Conservation (phyloP, 2,888 invertebrate genomes). For the Apamea monoglypha region DNA sequence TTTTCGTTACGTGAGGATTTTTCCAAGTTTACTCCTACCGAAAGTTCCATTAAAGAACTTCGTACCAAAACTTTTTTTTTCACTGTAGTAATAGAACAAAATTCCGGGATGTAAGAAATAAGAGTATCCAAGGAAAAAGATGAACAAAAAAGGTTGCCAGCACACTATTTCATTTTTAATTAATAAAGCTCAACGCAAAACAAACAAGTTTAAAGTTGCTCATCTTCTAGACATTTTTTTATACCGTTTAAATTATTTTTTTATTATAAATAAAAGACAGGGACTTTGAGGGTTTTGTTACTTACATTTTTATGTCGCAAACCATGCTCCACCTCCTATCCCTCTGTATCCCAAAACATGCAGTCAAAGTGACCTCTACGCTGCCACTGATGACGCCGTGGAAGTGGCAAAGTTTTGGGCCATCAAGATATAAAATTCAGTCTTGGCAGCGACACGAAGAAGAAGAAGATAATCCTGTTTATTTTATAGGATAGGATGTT, state of each 20-base stretch:
- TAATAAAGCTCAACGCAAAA: slow-evolving; percentile 15
- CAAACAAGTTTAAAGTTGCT: slow-evolving; percentile 12
- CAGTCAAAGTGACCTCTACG: too few relatives aligned
- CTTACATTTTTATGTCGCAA: not conserved
- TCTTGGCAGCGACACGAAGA: too few relatives aligned
- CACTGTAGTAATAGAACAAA: not conserved
- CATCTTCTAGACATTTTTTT: slow-evolving; percentile 14
- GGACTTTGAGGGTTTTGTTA: slow-evolving; percentile 8
- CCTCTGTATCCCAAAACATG: too few relatives aligned
- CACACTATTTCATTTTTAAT: slow-evolving; percentile 21
- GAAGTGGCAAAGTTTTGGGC: too few relatives aligned
- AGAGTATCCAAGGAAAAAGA: not conserved
- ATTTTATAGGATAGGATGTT: not conserved
- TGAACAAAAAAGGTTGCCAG: not conserved
- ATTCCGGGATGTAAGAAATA: slow-evolving; percentile 1
- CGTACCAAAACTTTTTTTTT: not conserved
- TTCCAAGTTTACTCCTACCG: too few relatives aligned
- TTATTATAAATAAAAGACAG: not conserved
- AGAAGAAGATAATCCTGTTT: not conserved
- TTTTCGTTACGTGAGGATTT: too few relatives aligned
- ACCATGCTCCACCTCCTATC: too few relatives aligned
- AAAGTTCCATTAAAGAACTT: too few relatives aligned
- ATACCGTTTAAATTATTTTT: not conserved
- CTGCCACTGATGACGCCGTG: too few relatives aligned
- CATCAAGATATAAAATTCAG: too few relatives aligned